Evolutionary conservation across 2,797 vertebrate genomes (phyloP).

Genomic region (Pelochelys cantorii): DNA sequence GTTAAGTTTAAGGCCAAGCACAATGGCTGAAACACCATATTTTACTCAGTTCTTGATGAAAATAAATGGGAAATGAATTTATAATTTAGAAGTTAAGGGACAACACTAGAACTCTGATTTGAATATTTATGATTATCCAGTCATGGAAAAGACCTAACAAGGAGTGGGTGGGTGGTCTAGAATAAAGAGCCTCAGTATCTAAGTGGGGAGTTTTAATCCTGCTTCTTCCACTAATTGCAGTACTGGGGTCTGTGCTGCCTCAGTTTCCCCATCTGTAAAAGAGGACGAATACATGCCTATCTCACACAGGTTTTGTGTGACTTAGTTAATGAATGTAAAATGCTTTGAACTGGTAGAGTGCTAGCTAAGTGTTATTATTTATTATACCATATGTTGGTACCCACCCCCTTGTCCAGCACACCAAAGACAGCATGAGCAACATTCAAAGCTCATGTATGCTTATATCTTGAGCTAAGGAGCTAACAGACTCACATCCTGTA

Average conservation of each 20-base stretch:
- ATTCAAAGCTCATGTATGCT: not conserved
- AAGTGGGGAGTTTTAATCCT: not conserved
- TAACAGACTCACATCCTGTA: not conserved
- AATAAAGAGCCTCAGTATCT: not conserved
- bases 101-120: not conserved
- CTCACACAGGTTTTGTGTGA: not conserved
- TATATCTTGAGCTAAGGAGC: not conserved
- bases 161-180: not conserved
- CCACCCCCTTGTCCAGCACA: not conserved
- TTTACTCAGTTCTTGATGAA: rapidly evolving
- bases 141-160: not conserved
- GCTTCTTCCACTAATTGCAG: not conserved
- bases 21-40: not conserved
- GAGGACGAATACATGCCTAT: not conserved
- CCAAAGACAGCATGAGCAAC: not conserved
- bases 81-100: not conserved
- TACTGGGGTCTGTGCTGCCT: not conserved
- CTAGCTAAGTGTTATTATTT: not conserved
- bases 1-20: not conserved
- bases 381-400: not conserved
- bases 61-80: not conserved
- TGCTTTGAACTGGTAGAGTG: not conserved
- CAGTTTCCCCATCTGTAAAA: not conserved
- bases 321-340: not conserved
- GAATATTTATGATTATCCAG: not conserved